A percentile compares a stretch with the other conserved stretches of the same genome.
Evolutionary conservation across 2,797 vertebrate genomes (phyloP).

Genomic region (Acipenser ruthenus): DNA sequence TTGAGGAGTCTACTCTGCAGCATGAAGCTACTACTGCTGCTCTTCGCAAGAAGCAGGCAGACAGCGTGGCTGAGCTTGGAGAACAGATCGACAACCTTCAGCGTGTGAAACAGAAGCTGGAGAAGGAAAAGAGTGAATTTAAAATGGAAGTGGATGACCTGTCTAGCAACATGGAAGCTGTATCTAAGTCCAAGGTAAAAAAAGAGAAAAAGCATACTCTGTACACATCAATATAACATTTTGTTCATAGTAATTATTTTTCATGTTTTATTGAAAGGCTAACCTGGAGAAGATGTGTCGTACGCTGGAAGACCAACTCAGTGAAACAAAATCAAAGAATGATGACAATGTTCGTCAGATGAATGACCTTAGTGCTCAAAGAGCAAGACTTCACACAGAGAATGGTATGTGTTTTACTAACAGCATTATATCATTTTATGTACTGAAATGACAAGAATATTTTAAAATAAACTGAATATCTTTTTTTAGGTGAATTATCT

Average conservation of each 20-base stretch:
- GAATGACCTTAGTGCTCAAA: slow-evolving; percentile 52
- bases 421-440: background rate
- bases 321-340: slow-evolving; percentile 56
- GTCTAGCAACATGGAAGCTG: slow-evolving; percentile 57
- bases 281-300: slow-evolving; percentile 63
- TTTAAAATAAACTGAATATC: background rate
- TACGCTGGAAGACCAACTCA: slow-evolving; percentile 59
- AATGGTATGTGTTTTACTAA: slow-evolving; percentile 38
- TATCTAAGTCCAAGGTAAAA: slow-evolving; percentile 68
- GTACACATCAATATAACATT: background rate
- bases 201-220: background rate
- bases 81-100: slow-evolving; percentile 64
- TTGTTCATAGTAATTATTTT: slow-evolving; percentile 12
- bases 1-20: slow-evolving; percentile 67
- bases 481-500: slow-evolving; percentile 61
- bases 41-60: slow-evolving; percentile 64
- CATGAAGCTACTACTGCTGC: slow-evolving; percentile 52
- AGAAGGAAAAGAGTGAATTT: slow-evolving; percentile 74
- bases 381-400: slow-evolving; percentile 60
- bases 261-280: slow-evolving; percentile 32
- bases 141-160: slow-evolving; percentile 70
- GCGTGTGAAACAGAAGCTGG: slow-evolving; percentile 68
- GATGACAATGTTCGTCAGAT: slow-evolving; percentile 57
- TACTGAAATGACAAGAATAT: background rate
- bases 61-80: slow-evolving; percentile 63